phyloP scores from a whole-genome alignment of 1,140 invertebrate species.

The Theocolax elegans region DNA sequence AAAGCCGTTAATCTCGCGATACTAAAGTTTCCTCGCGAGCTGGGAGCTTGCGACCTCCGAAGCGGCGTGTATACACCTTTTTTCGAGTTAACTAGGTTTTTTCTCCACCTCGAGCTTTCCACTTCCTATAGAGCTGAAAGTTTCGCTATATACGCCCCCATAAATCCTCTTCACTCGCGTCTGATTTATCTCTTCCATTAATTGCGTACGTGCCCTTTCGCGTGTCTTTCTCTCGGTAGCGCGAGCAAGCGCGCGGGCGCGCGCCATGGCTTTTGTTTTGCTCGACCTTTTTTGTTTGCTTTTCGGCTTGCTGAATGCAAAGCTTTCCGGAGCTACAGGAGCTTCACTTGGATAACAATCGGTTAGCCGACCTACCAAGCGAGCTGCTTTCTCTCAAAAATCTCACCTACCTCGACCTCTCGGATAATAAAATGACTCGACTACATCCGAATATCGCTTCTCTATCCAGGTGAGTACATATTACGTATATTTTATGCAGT shows the following conservation, averaged over 20 bases:
- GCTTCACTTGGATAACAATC: conserved; percentile 72
- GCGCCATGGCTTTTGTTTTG: conserved; percentile 25
- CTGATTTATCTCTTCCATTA: conserved; percentile 38
- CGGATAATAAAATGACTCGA: conserved; percentile 74
- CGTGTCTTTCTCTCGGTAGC: neutral
- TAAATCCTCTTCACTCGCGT: conserved; percentile 26
- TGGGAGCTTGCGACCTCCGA: neutral
- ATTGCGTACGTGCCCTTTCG: conserved; percentile 20
- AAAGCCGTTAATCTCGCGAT: conserved; percentile 23
- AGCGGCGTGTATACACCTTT: neutral
- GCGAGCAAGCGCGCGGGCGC: no score
- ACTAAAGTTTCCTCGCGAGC: neutral
- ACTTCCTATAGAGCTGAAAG: neutral
- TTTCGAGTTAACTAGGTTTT: conserved; percentile 6
- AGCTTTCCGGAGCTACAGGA: conserved; percentile 69
- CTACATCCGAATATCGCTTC: conserved; percentile 73
- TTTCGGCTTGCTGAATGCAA: neutral
- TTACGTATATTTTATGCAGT: conserved; percentile 31
- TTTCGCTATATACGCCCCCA: conserved; percentile 12
- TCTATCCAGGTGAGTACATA: conserved; percentile 73
- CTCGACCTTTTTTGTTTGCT: neutral
- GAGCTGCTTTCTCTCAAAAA: conserved; percentile 70
- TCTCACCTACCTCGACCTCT: conserved; percentile 76
- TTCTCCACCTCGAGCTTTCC: neutral
- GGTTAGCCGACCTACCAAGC: conserved; percentile 70